Evolutionary conservation across 2,113 vertebrate species (phyloP), one percentile per base, ranked within the genome.

Genomic region (Aythya baeri): DNA sequence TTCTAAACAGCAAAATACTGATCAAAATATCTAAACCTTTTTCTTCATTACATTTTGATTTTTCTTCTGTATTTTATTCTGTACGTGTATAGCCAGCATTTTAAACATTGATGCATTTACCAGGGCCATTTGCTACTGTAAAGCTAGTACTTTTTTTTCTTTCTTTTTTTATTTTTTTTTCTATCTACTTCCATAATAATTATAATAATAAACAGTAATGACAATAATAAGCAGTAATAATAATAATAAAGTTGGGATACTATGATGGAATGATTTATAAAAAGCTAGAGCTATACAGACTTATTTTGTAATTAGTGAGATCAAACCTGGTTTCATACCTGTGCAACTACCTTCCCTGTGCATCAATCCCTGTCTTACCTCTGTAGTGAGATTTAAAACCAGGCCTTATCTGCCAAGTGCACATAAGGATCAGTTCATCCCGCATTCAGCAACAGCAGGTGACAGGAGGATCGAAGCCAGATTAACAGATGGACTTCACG

Each of bases 371-470:
- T 84, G 27, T 76, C 79, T 95, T 91, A 59, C 70, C 8, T 73
- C 58, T 54, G 13, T 27, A 91, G 86, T 14, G 50, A 89, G 59
- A 79, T 85, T 76, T 91, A 62, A 92, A 91, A 74, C 15, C 34
- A 93, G 57, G 11, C 31, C 58, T 78, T 89, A 54, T 94, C 73
- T 94, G 91, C 86, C 92, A 94, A 83, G 41, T n/a, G 74, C 74
- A 66, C 83, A 82, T 67, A 96, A 88, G 83, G 83, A 88, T 95
- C 85, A 81, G 68, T 88, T 96, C 88, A 78, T 87, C 80, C 91
- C 50, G 50, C 55, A 79, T 85, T 96, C 88, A 91, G 67, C 59
- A 92, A 17, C 86, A 96, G 92, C 79, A 84, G 80, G 86, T 88
- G 94, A 90, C 70, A 86, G 77, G 13, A 85, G 66, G 83, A 96